Evolutionary conservation across 2,888 invertebrate species (phyloP), one percentile per base, ranked within the genome.

Genomic region (Chouioia cunea): DNA sequence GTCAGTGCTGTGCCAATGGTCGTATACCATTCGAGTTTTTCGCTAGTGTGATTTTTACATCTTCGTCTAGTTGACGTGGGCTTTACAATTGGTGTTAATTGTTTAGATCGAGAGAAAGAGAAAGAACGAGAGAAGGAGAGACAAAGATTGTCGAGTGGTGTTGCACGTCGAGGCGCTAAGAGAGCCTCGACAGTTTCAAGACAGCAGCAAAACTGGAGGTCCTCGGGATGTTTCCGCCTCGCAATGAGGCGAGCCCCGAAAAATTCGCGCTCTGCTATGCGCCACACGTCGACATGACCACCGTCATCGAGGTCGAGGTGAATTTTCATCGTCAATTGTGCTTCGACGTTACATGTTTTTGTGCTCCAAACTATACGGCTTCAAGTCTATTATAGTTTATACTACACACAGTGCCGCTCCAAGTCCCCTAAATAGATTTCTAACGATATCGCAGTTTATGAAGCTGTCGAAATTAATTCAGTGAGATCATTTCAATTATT

Each of bases 261-360:
- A 88, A 87, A 84, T 87, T 89, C 89, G 91, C 91, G 87, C 89
- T 92, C 77, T 85, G 85, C 78, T 85, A 85, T 79, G 85, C 85
- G 88, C 91, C 92, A 82, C 92, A 91, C 89, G 91, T 92, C 86
- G 92, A 92, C 84, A 89, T 92, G 88, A 90, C 91, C 81, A 91
- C 91, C 81, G 91, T 92, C 86, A 91, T 92, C 85, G 92, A 92
- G 88, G 90, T 91, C 85, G 92, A 92, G 91, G 92, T 92, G 81
- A 79, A 75, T 66, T 4, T 2, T 57, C 36, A 27, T 56, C 27
- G 27, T 12, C n/a, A n/a, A n/a, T n/a, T 36, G 10, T 10, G 36
- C 36, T 36, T 36, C 6, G 27, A 27, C 3, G 2, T 27, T 27
- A 4, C 27, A 4, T 27, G 2, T 27, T 27, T 27, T 27, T 27